A percentile compares a stretch with the other conserved stretches of the same genome.
Evolutionary conservation across 2,888 invertebrate genomes (phyloP).

Genomic region (Iselma pallidipennis): DNA sequence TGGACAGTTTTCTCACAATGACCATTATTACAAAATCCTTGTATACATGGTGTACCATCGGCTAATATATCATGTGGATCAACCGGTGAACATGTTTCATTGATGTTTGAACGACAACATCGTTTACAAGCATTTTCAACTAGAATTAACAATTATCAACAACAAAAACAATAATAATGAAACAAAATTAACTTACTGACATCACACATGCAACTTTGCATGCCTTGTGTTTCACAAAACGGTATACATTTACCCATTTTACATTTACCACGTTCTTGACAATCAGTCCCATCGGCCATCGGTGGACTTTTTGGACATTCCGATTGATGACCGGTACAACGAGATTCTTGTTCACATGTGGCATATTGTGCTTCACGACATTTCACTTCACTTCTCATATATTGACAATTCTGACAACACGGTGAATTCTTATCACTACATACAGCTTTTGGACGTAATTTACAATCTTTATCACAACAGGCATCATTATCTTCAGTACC

Average conservation of each 20-base stretch:
- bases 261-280: conserved; percentile 91
- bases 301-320: conserved; percentile 87
- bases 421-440: conserved; percentile 98
- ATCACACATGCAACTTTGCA: conserved; percentile 97
- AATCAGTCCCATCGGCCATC: conserved; percentile 83
- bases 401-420: conserved; percentile 91
- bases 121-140: conserved; percentile 92
- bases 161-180: not conserved
- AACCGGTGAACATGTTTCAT: conserved; percentile 90
- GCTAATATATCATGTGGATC: conserved; percentile 87
- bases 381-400: conserved; percentile 79
- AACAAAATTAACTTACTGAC: conserved; percentile 65
- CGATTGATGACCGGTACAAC: conserved; percentile 80
- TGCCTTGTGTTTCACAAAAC: conserved; percentile 90
- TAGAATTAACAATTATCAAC: conserved; percentile 50
- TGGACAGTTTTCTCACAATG: conserved; percentile 92
- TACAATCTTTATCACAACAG: conserved; percentile 93
- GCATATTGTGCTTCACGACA: conserved; percentile 90
- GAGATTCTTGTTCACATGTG: conserved; percentile 90
- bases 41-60: conserved; percentile 94
- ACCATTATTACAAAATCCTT: conserved; percentile 96
- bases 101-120: conserved; percentile 89
- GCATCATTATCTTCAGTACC: conserved; percentile 92
- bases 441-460: conserved; percentile 82
- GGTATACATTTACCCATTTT: conserved; percentile 89